Evolutionary conservation across 1,140 invertebrate genomes (phyloP).

Genomic region (Lordiphosa collinella): DNA sequence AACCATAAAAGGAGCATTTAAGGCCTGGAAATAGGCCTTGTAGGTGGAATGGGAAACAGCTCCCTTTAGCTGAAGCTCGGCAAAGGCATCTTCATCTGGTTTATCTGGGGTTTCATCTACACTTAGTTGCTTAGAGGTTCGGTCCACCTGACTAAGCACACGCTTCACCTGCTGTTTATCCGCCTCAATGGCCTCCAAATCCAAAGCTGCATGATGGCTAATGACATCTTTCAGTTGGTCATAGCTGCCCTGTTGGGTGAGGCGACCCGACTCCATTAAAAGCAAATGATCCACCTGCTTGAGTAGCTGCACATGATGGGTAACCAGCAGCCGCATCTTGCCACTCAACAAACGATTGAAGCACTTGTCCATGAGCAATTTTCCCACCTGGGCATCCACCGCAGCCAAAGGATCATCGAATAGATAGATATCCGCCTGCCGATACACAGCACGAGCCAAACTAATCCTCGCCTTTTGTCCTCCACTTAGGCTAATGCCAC

Average conservation of each 20-base stretch:
- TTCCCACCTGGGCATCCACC: constrained; percentile 89
- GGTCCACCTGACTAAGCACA: constrained; percentile 55
- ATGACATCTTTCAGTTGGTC: constrained; percentile 61
- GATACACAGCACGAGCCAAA: constrained; percentile 80
- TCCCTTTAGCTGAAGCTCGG: constrained; percentile 78
- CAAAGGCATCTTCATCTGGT: constrained; percentile 19
- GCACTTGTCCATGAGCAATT: constrained; percentile 87
- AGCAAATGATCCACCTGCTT: constrained; percentile 86
- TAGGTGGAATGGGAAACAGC: constrained; percentile 82
- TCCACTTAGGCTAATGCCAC: constrained; percentile 87
- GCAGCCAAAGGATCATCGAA: constrained; percentile 91
- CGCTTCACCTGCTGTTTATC: constrained; percentile 52
- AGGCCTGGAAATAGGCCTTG: constrained; percentile 84
- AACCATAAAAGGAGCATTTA: constrained; percentile 83
- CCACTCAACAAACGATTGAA: constrained; percentile 85
- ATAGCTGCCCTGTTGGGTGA: constrained; percentile 74
- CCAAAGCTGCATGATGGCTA: constrained; percentile 42
- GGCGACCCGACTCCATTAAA: constrained; percentile 82
- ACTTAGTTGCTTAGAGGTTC: constrained; percentile 37
- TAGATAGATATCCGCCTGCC: constrained; percentile 85
- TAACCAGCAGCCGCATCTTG: constrained; percentile 89
- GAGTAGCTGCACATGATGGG: constrained; percentile 93
- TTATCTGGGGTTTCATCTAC: constrained; percentile 3
- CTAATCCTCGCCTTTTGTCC: constrained; percentile 91
- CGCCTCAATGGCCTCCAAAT: constrained; percentile 54